Evolutionary conservation across 2,797 vertebrate genomes (phyloP), one percentile per base, ranked within the genome.

Genomic region (Phoxinus dragarum): DNA sequence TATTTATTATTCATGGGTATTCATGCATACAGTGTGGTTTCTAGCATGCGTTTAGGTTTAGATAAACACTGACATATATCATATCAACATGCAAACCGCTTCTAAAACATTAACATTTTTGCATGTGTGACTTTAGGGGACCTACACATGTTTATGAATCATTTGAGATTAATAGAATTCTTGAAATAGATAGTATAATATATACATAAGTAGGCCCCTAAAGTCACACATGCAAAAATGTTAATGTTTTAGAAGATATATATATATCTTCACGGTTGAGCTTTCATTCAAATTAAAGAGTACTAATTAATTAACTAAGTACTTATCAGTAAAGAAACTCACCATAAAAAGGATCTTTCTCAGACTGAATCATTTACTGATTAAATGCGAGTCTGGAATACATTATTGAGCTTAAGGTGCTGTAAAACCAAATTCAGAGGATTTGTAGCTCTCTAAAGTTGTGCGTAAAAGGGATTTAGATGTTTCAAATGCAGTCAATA

Each of bases 1-100:
- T 75, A 17, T 66, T 84, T 67, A 54, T 49, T 84, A 76, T 76
- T 75, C 2, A 23, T 54, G 61, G 59, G 59, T 38, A 76, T 83
- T 84, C 6, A 5, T 75, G 61, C 0, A 0, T 42, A 49, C 74
- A 9, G 44, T 38, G 6, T 38, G 16, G 3, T 14, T 14, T n/a
- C 6, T 38, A 49, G 5, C 21, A 66, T 0, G 1, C 1, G 10
- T 12, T 52, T 76, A 54, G n/a, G 31, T 49, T 67, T 52, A 52
- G 72, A 75, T 52, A 82, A 17, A 34, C n/a, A 56, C 44, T 17
- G 12, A 67, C 67, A 14, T 44, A 4, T 36, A 52, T 27, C 52
- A 27, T 19, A 73, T 73, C 14, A 72, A n/a, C 5, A 5, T 19
- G 17, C 16, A 75, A 21, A 36, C 3, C 1, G 1, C 42, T 47